Evolutionary conservation across 2,797 vertebrate species (phyloP).

Genomic region (Sebastes oblongus): DNA sequence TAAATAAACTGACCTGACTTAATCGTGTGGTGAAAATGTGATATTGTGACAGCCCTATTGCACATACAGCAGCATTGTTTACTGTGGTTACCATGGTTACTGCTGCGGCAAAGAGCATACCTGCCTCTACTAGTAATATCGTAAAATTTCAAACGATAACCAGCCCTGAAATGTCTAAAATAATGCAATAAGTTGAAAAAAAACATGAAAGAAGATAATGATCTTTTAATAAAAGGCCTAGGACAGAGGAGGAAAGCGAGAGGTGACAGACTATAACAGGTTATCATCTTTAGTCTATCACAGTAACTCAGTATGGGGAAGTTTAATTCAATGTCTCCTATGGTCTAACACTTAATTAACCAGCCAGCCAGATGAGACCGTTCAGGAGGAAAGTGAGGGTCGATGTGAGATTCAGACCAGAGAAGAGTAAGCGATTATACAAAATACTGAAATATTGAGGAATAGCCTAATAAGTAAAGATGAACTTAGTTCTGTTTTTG

Average conservation of each 20-base stretch:
- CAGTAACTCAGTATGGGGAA: not conserved
- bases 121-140: not conserved
- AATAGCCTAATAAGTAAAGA: not conserved
- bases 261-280: not conserved
- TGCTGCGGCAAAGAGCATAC: not conserved
- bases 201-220: not conserved
- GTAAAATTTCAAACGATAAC: not conserved
- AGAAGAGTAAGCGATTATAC: not conserved
- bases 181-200: not conserved
- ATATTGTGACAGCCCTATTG: not conserved
- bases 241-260: not conserved
- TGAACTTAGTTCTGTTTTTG: not conserved
- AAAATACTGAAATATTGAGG: not conserved
- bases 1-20: too few relatives aligned
- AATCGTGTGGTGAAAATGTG: not conserved
- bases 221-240: not conserved
- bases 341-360: not conserved
- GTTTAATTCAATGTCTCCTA: not conserved
- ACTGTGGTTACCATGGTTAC: not conserved
- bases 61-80: not conserved
- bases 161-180: not conserved
- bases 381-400: not conserved
- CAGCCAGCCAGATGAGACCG: not conserved
- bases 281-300: not conserved
- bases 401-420: not conserved